Percentiles rank a stretch among this genome's conserved stretches.
Conservation (phyloP, 2,888 invertebrate species). For the Folsomia manolachei region DNA sequence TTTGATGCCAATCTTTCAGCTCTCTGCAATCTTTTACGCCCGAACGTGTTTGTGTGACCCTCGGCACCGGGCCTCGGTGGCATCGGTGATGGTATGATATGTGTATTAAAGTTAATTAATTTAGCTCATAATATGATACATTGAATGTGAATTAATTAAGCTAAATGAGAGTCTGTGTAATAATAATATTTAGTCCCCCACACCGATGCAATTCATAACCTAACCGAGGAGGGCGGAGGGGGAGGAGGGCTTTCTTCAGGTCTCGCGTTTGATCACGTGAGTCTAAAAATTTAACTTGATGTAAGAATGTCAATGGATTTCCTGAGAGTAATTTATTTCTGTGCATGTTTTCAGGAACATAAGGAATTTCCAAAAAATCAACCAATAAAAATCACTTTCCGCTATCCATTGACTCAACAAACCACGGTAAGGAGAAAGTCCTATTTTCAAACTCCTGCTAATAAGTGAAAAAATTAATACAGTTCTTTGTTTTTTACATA, state of each 20-base stretch:
- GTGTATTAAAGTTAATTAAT: too few relatives aligned
- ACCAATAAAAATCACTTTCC: constrained; percentile 70
- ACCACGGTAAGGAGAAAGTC: too few relatives aligned
- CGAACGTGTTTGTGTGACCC: constrained; percentile 63
- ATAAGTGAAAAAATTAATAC: too few relatives aligned
- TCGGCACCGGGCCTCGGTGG: constrained; percentile 99
- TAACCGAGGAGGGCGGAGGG: constrained; percentile 71
- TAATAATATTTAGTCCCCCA: too few relatives aligned
- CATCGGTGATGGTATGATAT: constrained; percentile 99
- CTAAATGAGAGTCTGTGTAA: too few relatives aligned
- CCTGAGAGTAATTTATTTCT: too few relatives aligned
- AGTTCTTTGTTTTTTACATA: too few relatives aligned
- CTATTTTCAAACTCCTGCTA: too few relatives aligned
- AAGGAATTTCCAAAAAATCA: constrained; percentile 56
- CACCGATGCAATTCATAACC: constrained; percentile 61
- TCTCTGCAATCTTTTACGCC: constrained; percentile 27
- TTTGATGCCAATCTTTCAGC: constrained; percentile 20
- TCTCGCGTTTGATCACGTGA: constrained; percentile 8
- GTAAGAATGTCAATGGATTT: too few relatives aligned
- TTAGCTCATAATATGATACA: too few relatives aligned
- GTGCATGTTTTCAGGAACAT: neutral
- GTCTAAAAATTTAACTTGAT: too few relatives aligned
- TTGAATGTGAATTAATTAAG: too few relatives aligned
- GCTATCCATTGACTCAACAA: constrained; percentile 73
- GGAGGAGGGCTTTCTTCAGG: constrained; percentile 65